Evolutionary conservation across 2,113 vertebrate genomes (phyloP).

Genomic region (Phaetusa simplex): DNA sequence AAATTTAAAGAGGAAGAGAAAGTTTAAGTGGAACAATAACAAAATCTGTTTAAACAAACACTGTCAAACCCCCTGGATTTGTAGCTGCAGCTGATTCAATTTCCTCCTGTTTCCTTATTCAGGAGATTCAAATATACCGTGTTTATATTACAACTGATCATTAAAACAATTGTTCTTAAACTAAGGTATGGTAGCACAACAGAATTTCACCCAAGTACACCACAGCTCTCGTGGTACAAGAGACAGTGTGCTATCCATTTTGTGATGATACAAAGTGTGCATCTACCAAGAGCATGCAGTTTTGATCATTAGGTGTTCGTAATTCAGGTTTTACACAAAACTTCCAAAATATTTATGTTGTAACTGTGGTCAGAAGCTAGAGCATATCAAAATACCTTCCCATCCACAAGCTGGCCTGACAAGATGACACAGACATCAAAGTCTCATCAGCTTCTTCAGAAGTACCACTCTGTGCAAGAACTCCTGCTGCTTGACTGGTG

Average conservation of each 20-base stretch:
- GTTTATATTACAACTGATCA: background rate
- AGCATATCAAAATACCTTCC: conserved; percentile 82
- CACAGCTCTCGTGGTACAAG: background rate
- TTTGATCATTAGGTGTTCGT: background rate
- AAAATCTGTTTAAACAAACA: conserved; percentile 59
- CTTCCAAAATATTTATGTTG: background rate
- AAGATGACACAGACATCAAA: conserved; percentile 80
- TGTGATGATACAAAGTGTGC: background rate
- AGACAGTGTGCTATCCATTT: background rate
- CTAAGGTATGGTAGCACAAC: background rate
- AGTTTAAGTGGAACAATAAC: conserved; percentile 61
- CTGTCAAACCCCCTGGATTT: conserved; percentile 21
- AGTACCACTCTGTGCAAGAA: conserved; percentile 76
- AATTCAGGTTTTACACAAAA: background rate
- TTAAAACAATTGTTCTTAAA: background rate
- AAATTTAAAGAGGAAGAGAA: conserved; percentile 65
- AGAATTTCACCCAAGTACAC: background rate
- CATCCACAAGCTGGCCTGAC: conserved; percentile 98
- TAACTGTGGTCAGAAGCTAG: background rate
- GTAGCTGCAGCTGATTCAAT: conserved; percentile 40
- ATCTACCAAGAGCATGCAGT: background rate
- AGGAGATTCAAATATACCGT: background rate
- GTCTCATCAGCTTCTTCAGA: conserved; percentile 76
- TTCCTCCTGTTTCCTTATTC: conserved; percentile 33
- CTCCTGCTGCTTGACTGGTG: conserved; percentile 89